Evolutionary conservation across 2,113 vertebrate genomes (phyloP), one percentile per base, ranked within the genome.

Genomic region (Psittacus erithacus): DNA sequence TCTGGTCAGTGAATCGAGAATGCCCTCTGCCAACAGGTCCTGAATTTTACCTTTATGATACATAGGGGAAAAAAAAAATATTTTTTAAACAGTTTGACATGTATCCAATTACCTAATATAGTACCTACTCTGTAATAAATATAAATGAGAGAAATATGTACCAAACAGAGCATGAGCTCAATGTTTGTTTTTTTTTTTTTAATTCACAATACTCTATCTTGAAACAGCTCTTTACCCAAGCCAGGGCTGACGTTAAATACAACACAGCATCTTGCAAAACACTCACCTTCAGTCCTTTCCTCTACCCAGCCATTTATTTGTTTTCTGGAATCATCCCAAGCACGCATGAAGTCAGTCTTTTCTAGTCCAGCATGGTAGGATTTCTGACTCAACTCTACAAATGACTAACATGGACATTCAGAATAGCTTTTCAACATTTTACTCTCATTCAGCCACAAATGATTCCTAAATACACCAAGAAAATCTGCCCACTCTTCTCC

Each of bases 221-320:
- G 22, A 82, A 25, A 35, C 1, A 67, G 46, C 27, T 65, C 18
- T 28, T 77, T 33, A 59, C 11, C 15, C 44, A 87, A 82, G 13
- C 17, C 2, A 4, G 27, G 27, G 22, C 33, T 25, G 6, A 52
- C 62, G 53, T 38, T 24, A 22, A 43, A 67, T 22, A 64, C 44
- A 81, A 16, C 7, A 25, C 24, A 13, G 12, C 43, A 50, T 27
- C 52, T 20, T 47, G 50, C 35, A 80, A 50, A 71, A n/a, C 52
- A 44, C 97, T 97, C 84, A 99, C 99, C 98, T 91, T 98, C 98
- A 2, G 99, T 99, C 96, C 97, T 98, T 64, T 98, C 88, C 76
- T 98, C 97, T 22, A 99, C 99, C 99, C 99, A 99, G 86, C 35
- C 64, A 63, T 99, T 99, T 92, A 99, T 99, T 84, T 98, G 97